A percentile compares a stretch with the other conserved stretches of the same genome.
These are phyloP conservation scores for Malacoctenus gilli DNA, from an alignment of 2,797 vertebrate genomes.

Conservation along the genomic window DNA sequence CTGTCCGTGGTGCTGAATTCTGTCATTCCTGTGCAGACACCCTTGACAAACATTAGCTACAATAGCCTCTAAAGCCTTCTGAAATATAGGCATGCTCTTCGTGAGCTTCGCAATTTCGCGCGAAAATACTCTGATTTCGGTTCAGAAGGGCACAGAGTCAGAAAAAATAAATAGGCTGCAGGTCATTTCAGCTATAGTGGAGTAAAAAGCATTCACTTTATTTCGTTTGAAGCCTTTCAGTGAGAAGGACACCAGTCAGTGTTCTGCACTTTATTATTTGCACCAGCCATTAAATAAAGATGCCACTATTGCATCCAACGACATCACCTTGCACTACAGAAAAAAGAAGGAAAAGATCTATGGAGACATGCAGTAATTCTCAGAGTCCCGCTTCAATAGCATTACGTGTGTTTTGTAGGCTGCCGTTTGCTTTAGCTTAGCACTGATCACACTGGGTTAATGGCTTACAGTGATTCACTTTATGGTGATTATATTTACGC, in stretches of 20 bases:
- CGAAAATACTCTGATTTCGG: slow-evolving; percentile 21
- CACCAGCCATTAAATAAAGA: slow-evolving; percentile 1
- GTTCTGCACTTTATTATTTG: slow-evolving; percentile 11
- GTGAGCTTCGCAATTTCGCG: slow-evolving; percentile 17
- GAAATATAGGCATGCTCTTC: slow-evolving; percentile 20
- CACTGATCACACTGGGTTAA: slow-evolving; percentile 32
- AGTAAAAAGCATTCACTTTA: slow-evolving; percentile 10
- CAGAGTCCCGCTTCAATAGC: slow-evolving; percentile 10
- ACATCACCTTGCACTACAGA: slow-evolving; percentile 7
- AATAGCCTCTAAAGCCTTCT: slow-evolving; percentile 20
- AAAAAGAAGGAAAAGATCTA: slow-evolving; percentile 14
- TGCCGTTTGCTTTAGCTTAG: slow-evolving; percentile 29
- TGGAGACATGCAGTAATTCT: slow-evolving; percentile 20
- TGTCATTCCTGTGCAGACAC: slow-evolving; percentile 25
- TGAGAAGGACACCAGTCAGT: slow-evolving; percentile 5
- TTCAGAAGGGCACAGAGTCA: slow-evolving; percentile 9
- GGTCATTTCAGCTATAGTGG: slow-evolving; percentile 5
- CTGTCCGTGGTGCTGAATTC: slow-evolving; percentile 49
- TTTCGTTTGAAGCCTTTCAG: slow-evolving; percentile 20
- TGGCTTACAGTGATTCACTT: slow-evolving; percentile 29
- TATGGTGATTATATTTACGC: slow-evolving; percentile 41
- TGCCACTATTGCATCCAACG: neutral
- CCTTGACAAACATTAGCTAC: slow-evolving; percentile 44
- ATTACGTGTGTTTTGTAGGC: slow-evolving; percentile 16
- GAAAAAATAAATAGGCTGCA: neutral